Base-by-base conservation (phyloP, 1,140 invertebrate genomes). In the Arion vulgaris region DNA sequence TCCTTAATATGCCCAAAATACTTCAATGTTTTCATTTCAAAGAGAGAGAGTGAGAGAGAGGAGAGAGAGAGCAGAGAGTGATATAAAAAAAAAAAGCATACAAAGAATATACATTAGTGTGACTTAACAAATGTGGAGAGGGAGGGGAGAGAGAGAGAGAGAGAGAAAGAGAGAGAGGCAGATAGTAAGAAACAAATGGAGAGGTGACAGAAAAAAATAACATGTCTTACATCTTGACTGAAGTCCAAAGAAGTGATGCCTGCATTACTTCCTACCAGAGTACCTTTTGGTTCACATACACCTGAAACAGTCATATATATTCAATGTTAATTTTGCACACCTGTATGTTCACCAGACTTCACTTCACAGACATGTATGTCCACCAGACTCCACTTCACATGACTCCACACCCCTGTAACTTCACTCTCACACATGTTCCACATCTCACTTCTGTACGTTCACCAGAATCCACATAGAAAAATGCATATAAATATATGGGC, bases 211-310 rank as follows among this genome's bases (percentile, higher is more conserved):
- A 57, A n/a, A 57, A 23, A n/a, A 57, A 23, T 9, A 57, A 57
- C 15, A 57, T 23, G 19, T 15, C 86, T 82, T 84, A 92, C 92
- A 71, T 97, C 96, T 39, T 95, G 94, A 92, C 98, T 97, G 92
- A 98, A 98, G 90, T 98, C 97, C 66, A 99, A 95, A 0, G 96
- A 97, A 94, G 97, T 98, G n/a, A 99, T 95, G 72, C 95, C 96
- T 13, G 96, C 96, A 93, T 98, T 99, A 88, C 97, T 97, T 11
- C 97, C 98, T 19, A 95, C 95, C 49, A 98, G 93, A 80, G 95
- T 94, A 57, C 96, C 96, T 92, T 94, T 95, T 81, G 93, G 94
- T 86, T 97, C 95, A 80, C 94, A 94, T 71, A 93, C 91, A 89
- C 94, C 96, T 95, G 90, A n/a, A 93, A n/a, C n/a, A n/a, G n/a